These are phyloP conservation scores for Sarotherodon lohbergeri DNA, from an alignment of 2,113 vertebrate species.

Conservation along the genomic window DNA sequence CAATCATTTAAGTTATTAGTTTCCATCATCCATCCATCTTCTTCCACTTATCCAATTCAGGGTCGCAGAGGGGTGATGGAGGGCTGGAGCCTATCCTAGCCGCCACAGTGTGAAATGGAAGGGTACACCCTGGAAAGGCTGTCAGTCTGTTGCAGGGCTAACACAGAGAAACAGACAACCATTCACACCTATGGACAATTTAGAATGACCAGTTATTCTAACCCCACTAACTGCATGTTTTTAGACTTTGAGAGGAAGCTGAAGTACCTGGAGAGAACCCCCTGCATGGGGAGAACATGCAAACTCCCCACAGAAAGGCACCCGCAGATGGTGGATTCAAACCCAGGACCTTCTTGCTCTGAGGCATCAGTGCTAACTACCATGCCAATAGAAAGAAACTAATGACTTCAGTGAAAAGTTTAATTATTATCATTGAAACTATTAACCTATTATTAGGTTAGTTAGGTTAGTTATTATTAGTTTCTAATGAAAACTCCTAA, in stretches of 20 bases:
- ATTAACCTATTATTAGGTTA: neutral
- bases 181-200: neutral
- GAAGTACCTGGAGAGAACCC: rapidly evolving
- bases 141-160: neutral
- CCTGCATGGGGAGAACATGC: neutral
- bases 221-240: neutral
- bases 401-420: neutral
- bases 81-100: neutral
- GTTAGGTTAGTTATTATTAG: neutral
- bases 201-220: neutral
- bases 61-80: neutral
- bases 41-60: neutral
- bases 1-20: neutral
- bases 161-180: neutral
- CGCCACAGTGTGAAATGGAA: neutral
- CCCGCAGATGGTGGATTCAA: neutral
- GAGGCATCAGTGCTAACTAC: neutral
- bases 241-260: neutral
- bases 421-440: neutral
- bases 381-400: neutral
- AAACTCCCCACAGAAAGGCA: neutral
- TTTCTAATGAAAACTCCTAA: neutral
- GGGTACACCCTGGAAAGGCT: neutral
- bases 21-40: neutral
- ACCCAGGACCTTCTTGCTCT: neutral